Base-by-base conservation (phyloP, 2,113 vertebrate species). In the Halichoerus grypus region DNA sequence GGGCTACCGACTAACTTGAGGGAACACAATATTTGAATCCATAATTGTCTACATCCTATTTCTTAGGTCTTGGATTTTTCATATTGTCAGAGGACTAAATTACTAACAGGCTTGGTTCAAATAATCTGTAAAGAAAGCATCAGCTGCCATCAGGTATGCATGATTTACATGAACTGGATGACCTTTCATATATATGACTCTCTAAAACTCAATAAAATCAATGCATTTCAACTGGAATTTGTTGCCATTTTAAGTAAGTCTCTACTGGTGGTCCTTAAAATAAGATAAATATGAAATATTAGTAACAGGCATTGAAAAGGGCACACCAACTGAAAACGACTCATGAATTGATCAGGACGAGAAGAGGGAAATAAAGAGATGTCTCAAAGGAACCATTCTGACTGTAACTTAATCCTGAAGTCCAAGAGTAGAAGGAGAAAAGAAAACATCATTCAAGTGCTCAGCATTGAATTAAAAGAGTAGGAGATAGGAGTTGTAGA, bases 351-450 rank as follows among this genome's bases (percentile, higher is more conserved):
- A 98, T 98, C 90, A 97, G 97, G 96, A 97, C 7, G 28, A 89
- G 91, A 97, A 97, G 72, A 94, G 51, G 96, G 97, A 98, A 98
- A 98, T 98, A 98, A 98, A 98, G 97, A 97, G 91, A 95, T 36
- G 98, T 98, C 98, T 98, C 98, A 51, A 95, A 98, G 98, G 97
- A 96, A 98, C 97, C 95, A 87, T 97, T 88, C 93, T 86, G 97
- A 88, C 96, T 97, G 96, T 98, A 98, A 99, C 98, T 97, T 98
- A 98, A 98, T 98, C 93, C 97, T 95, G 94, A 98, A 98, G 96
- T 98, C 79, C 49, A 98, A 98, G 95, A 98, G 98, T n/a, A 81
- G 88, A 89, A 97, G 88, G 91, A 98, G 97, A 98, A 98, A 97
- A 83, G 89, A 88, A 98, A 98, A 98, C 98, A 98, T 98, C 95